phyloP scores from a whole-genome alignment of 2,888 invertebrate genomes.

The Imbricaverruca yamaguchii region DNA sequence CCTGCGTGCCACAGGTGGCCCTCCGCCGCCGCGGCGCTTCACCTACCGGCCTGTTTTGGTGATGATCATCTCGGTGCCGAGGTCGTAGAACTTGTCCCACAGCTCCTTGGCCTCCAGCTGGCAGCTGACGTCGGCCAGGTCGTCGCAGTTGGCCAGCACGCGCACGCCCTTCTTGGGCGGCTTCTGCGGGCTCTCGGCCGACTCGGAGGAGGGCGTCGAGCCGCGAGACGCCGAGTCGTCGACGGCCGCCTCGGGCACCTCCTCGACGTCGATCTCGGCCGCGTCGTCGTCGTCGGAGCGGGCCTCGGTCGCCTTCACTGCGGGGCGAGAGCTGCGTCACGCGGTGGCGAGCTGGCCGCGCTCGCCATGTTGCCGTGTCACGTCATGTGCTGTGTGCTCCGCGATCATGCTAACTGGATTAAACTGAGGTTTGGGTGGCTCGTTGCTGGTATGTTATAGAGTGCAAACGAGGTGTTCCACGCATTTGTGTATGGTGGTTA shows the following conservation, averaged over 20 bases:
- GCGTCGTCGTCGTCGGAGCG: constrained; percentile 14
- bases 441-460: no score
- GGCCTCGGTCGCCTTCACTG: constrained; percentile 4
- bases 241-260: constrained; percentile 30
- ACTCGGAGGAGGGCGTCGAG: constrained; percentile 26
- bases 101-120: constrained; percentile 91
- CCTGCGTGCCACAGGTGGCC: no score
- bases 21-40: no score
- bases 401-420: no score
- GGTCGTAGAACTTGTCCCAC: constrained; percentile 80
- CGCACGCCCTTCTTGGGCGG: constrained; percentile 29
- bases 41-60: constrained; percentile 45
- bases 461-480: no score
- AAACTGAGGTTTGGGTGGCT: no score
- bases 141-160: constrained; percentile 59
- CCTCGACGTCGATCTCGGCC: constrained; percentile 26
- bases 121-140: constrained; percentile 75
- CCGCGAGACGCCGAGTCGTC: constrained; percentile 29
- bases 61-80: constrained; percentile 53
- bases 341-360: no score
- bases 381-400: no score
- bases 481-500: no score
- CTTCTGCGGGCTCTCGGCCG: constrained; percentile 27
- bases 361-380: no score
- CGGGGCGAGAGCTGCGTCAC: no score